Conservation (phyloP, 2,888 invertebrate genomes). For the Halocaridina rubra region DNA sequence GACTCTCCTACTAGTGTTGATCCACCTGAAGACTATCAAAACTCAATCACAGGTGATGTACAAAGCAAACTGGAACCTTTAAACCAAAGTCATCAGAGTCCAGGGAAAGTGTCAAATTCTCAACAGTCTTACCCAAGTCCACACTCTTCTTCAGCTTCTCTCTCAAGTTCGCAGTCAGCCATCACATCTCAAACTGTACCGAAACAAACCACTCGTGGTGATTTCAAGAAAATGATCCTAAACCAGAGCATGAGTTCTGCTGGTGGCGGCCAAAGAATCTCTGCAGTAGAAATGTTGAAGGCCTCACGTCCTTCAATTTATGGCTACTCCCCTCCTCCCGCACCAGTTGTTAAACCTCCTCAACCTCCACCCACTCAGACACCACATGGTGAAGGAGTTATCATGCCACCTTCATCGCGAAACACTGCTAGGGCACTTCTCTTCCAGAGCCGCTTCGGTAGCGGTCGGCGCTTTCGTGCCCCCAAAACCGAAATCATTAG, state of each 20-base stretch:
- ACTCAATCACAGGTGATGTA: conserved; percentile 14
- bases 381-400: conserved; percentile 55
- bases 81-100: conserved; percentile 19
- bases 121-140: not conserved
- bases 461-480: conserved; percentile 62
- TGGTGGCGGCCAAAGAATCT: conserved; percentile 64
- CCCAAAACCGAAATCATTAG: conserved; percentile 86
- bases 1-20: conserved; percentile 50
- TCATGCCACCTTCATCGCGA: conserved; percentile 66
- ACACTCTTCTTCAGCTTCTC: not conserved
- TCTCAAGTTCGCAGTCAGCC: conserved; percentile 19
- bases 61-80: conserved; percentile 18
- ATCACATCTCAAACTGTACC: conserved; percentile 12
- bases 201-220: conserved; percentile 59
- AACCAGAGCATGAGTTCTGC: conserved; percentile 63
- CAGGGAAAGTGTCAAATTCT: not conserved
- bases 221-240: conserved; percentile 63
- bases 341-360: conserved; percentile 72
- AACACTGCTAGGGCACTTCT: conserved; percentile 68
- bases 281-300: conserved; percentile 65
- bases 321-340: conserved; percentile 59
- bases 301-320: conserved; percentile 60
- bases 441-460: conserved; percentile 64
- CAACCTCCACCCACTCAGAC: conserved; percentile 65
- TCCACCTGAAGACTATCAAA: conserved; percentile 50